Evolutionary conservation across 1,140 invertebrate genomes (phyloP), one percentile per base, ranked within the genome.

Genomic region (Polypedilum pembai): DNA sequence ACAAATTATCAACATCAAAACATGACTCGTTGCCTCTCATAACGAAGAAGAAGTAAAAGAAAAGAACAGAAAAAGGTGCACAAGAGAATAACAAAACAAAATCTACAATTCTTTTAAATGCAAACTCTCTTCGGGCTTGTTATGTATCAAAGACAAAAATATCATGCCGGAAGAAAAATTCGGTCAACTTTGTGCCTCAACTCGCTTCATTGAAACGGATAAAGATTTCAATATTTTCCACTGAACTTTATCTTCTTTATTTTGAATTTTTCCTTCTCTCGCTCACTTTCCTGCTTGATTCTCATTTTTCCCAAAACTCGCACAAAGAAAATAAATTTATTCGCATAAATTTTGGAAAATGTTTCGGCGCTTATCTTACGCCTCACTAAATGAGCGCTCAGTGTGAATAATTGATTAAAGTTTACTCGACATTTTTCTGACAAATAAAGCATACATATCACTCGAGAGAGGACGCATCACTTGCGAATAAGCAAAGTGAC

Each of bases 371-470:
- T 56, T 56, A 56, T 56, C 45, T 56, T 56, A n/a, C n/a, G 45
- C 45, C 10, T 56, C 45, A 56, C 45, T 56, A 56, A 56, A 56
- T 56, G 45, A 56, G 45, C 45, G 45, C 45, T 56, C 45, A 12
- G 45, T 56, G 45, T 56, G 45, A 56, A 56, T 56, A 56, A 56
- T 56, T 56, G 45, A 56, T 56, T 56, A 56, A 56, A n/a, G 45
- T n/a, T n/a, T 56, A 56, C 24, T 33, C 24, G 24, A 33, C 45
- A 56, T 15, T 56, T 56, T 56, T 56, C 12, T n/a, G 45, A 33
- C 24, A 33, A 33, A 33, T 33, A 33, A 33, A 33, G 5, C 24
- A 33, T 33, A 33, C 24, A 5, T 33, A 33, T 33, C 24, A 33
- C 5, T 3, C 24, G 24, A 33, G 24, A 33, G 24, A 33, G 24